Evolutionary conservation across 2,888 invertebrate genomes (phyloP), one percentile per base, ranked within the genome.

Genomic region (Meteorus cinctellus): DNA sequence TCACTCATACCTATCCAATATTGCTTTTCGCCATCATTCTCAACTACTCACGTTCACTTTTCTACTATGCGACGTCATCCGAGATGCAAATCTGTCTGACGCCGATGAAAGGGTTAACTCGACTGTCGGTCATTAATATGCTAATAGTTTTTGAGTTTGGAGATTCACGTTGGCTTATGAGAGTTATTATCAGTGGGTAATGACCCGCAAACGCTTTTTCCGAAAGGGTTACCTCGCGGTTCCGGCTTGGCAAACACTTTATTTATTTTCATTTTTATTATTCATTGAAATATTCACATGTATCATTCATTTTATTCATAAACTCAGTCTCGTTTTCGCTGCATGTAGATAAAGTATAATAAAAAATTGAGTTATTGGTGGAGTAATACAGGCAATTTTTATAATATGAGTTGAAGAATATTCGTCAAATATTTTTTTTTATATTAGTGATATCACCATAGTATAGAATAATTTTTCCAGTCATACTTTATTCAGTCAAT

Each of bases 81-180:
- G 85, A 85, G 86, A 89, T 89, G 89, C 89, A 89, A 89, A 89
- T 89, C 88, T 87, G 87, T 83, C 85, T 84, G 83, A 84, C 85
- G 85, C 85, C 87, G 88, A 89, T 89, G 89, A 89, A 89, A 89
- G 89, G 89, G 89, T 89, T 89, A 89, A 89, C 88, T 88, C 85
- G 85, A 87, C 89, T 88, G 88, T 88, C 89, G 85, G 85, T 88
- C 88, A 89, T 89, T 89, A 89, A 89, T 89, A 89, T 89, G 89
- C 89, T 89, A 89, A 89, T 89, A 89, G 89, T 88, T 89, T 88
- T 87, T 84, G 87, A 88, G 88, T 88, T 89, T 89, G 85, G 86
- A 86, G 87, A 88, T 87, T 88, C 87, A 55, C 19, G 55, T 55
- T 84, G 85, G 86, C 88, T 87, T 87, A 86, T 85, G 88, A 86